Conservation (phyloP, 2,888 invertebrate species). For the Frankliniella fusca region DNA sequence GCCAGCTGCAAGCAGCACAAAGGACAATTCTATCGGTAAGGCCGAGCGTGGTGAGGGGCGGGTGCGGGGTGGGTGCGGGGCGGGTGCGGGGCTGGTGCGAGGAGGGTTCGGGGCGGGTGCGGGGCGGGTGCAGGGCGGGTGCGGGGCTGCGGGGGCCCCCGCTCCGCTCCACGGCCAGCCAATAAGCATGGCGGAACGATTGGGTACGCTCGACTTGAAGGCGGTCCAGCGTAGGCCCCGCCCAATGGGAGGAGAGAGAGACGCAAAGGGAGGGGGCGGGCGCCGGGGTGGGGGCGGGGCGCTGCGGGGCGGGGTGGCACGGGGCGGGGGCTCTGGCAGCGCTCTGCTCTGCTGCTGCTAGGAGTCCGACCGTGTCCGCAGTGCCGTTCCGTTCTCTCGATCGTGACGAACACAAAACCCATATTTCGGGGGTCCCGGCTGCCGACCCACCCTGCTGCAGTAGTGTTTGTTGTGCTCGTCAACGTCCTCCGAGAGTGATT, state of each 20-base stretch:
- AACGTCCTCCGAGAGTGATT: neutral
- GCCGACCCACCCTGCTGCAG: neutral
- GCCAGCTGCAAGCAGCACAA: neutral
- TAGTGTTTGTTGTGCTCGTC: neutral
- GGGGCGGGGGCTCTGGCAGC: neutral
- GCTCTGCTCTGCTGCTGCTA: neutral
- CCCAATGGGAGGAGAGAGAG: neutral
- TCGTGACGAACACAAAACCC: neutral
- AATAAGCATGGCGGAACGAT: constrained; percentile 21
- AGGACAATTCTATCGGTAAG: neutral
- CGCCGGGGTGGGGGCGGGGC: neutral
- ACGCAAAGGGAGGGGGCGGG: neutral
- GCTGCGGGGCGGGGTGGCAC: neutral
- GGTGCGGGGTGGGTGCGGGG: too few species aligned
- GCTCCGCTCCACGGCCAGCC: neutral
- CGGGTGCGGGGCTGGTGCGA: too few species aligned
- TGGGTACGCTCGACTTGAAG: constrained; percentile 4
- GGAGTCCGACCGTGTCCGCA: constrained; percentile 4
- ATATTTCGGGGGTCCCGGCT: neutral
- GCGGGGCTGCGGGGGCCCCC: neutral
- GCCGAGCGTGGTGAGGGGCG: too few species aligned
- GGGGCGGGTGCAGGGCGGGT: too few species aligned
- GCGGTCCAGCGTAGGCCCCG: constrained; percentile 7
- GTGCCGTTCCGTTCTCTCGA: constrained; percentile 7
- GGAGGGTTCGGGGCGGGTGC: too few species aligned